These are phyloP conservation scores for Leucoraja ocellata DNA, from an alignment of 2,797 vertebrate species.

Conservation along the genomic window DNA sequence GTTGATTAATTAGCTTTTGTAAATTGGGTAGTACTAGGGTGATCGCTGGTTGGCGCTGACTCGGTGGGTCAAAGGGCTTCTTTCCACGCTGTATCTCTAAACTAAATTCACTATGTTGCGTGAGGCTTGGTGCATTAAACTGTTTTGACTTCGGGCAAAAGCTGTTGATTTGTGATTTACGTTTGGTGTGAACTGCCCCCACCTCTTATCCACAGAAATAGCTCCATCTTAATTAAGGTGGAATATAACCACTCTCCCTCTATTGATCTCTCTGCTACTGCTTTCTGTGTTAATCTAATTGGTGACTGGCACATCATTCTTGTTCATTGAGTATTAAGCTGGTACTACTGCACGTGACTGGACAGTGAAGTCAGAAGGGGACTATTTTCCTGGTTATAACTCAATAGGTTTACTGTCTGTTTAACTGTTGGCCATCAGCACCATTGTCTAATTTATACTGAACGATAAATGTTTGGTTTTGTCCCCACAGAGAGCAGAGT, in stretches of 20 bases:
- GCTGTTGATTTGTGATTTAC: not conserved
- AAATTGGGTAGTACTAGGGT: no score
- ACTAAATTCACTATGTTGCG: not conserved
- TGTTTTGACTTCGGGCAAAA: not conserved
- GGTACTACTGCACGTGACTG: not conserved
- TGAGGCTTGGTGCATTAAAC: not conserved
- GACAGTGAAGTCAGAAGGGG: not conserved
- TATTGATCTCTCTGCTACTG: not conserved
- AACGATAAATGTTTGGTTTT: not conserved
- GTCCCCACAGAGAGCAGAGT: not conserved
- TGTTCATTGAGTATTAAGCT: not conserved
- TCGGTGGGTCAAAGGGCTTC: no score
- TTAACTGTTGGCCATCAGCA: not conserved
- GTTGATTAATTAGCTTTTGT: no score
- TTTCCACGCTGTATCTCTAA: no score
- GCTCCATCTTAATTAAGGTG: not conserved
- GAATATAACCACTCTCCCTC: not conserved
- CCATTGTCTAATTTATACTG: not conserved
- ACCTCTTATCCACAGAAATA: not conserved
- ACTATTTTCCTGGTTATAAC: not conserved
- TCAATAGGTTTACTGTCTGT: not conserved
- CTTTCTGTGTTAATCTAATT: not conserved
- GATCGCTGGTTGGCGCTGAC: no score
- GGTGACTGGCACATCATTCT: not conserved
- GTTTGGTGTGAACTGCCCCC: not conserved